phyloP scores from a whole-genome alignment of 2,113 vertebrate genomes.

The Etheostoma spectabile region DNA sequence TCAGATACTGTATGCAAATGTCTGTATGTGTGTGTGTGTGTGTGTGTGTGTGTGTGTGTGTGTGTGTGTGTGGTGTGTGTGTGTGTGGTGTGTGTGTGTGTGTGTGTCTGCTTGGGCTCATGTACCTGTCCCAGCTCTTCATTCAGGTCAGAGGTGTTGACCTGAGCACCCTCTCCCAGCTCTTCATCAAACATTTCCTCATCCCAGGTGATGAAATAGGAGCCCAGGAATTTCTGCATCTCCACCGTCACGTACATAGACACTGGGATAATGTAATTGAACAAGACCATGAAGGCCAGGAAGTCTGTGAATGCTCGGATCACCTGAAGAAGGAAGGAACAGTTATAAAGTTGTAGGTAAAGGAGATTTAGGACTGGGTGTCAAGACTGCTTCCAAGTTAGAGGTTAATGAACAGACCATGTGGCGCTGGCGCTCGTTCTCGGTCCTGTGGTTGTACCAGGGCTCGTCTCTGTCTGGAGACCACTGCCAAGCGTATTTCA shows the following conservation, averaged over 20 bases:
- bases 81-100: too few relatives aligned
- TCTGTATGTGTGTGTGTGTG: neutral
- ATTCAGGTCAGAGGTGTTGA: slow-evolving; percentile 98
- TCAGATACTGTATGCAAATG: neutral
- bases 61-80: neutral
- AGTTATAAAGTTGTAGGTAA: neutral
- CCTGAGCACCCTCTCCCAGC: slow-evolving; percentile 92
- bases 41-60: neutral
- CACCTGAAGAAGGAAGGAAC: slow-evolving; percentile 52
- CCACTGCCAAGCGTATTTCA: slow-evolving; percentile 97
- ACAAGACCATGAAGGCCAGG: slow-evolving; percentile 98
- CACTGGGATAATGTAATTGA: slow-evolving; percentile 99
- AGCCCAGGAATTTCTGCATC: slow-evolving; percentile 99
- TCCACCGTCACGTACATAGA: slow-evolving; percentile 99
- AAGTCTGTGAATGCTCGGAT: slow-evolving; percentile 94
- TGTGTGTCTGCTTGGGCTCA: neutral
- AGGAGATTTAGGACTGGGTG: too few relatives aligned
- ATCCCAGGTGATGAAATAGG: slow-evolving; percentile 97
- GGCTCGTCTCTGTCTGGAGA: slow-evolving; percentile 91
- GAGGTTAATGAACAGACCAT: slow-evolving; percentile 82
- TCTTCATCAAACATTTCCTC: slow-evolving; percentile 97
- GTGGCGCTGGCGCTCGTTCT: slow-evolving; percentile 90
- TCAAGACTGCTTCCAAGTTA: neutral
- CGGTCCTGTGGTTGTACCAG: slow-evolving; percentile 96
- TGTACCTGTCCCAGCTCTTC: slow-evolving; percentile 97